A percentile compares a stretch with the other conserved stretches of the same genome.
phyloP scores from a whole-genome alignment of 2,797 vertebrate genomes.

The Semaprochilodus insignis region DNA sequence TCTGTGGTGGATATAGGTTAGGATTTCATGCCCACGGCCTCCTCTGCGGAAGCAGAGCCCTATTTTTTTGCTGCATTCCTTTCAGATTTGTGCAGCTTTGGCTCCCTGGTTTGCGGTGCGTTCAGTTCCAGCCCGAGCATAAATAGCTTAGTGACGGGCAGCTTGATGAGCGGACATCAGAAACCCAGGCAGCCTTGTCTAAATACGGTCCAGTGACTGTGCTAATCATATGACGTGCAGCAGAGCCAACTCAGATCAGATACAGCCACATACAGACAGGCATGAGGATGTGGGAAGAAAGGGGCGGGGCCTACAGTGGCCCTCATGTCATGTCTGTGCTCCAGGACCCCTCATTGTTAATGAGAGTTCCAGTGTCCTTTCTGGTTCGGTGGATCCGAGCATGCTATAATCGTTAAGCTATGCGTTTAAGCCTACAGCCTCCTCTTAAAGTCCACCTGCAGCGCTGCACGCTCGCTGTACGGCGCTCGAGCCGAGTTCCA shows the following conservation, averaged over 20 bases:
- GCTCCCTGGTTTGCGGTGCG: neutral
- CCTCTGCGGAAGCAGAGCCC: neutral
- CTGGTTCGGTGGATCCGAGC: too few species aligned
- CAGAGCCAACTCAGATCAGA: neutral
- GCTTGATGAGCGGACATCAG: neutral
- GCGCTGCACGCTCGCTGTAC: neutral
- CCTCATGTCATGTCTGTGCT: too few species aligned
- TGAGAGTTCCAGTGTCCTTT: too few species aligned
- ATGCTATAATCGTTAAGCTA: neutral
- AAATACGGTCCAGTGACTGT: neutral
- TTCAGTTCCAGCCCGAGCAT: neutral
- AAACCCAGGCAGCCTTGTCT: neutral
- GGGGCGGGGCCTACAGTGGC: too few species aligned
- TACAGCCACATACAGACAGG: too few species aligned
- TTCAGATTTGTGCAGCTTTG: neutral
- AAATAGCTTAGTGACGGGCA: neutral
- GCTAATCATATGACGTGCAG: slow-evolving; percentile 8
- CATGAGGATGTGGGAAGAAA: too few species aligned
- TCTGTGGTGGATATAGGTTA: neutral
- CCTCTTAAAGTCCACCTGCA: neutral
- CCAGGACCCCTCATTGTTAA: too few species aligned
- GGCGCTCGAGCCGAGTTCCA: slow-evolving; percentile 60
- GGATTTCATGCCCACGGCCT: neutral
- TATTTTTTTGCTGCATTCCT: neutral
- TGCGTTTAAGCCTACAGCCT: neutral